Evolutionary conservation across 2,113 vertebrate species (phyloP), one percentile per base, ranked within the genome.

Genomic region (Gymnarchus niloticus): DNA sequence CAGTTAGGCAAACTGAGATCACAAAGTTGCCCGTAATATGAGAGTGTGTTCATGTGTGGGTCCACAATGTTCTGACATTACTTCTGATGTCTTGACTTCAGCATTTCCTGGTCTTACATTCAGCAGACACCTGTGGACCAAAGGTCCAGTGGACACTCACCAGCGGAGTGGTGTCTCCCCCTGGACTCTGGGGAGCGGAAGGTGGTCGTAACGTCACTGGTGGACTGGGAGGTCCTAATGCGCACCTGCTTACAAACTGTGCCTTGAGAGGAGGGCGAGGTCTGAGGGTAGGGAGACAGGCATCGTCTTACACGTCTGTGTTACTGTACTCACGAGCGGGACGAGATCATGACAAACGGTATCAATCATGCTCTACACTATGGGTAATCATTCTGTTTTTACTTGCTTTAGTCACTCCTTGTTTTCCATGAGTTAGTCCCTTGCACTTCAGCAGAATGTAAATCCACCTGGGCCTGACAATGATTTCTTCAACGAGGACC

Each of bases 211-310:
- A 98, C 93, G 85, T 99, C 98, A 85, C 97, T 97, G 1, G 95
- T 93, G 12, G 98, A 98, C 19, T 99, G 97, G 28, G 98, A 98
- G 78, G 97, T 92, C 92, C 97, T 98, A 92, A 99, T 98, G 90
- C 97, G 96, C 92, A 99, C 96, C 92, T 99, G 98, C 87, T 96
- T 98, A 88, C 95, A 94, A 2, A 94, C 86, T 44, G 92, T 92
- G 4, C 94, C 95, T 89, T 96, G 96, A 78, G 97, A 93, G 73
- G 95, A 93, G 49, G 96, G 94, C 9, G 93, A 87, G 3, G 92
- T 92, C 95, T 95, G 86, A 69, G 82, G 17, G 28, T 19, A 61
- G 54, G 46, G 83, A 17, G 19, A 25, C 37, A 83, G 19, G 25
- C 23, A 77, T 21, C 23, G 2, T 2, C 56, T 17, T 57, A 57